Base-by-base conservation (phyloP, 2,888 invertebrate genomes). In the Craniophora ligustri region DNA sequence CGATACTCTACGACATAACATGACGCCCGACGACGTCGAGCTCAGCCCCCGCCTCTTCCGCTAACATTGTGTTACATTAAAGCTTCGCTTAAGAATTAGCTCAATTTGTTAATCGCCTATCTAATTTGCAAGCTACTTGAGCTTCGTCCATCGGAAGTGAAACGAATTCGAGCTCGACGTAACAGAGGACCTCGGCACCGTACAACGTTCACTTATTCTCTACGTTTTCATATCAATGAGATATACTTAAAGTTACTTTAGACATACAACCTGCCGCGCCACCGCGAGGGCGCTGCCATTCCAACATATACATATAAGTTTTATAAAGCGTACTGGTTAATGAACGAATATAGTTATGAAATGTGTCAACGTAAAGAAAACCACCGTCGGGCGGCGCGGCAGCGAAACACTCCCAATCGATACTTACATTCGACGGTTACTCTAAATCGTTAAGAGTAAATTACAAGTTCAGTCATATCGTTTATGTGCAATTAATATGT, bases 101-200 rank as follows among this genome's bases (percentile, higher is more conserved):
- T 87, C 87, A 92, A 92, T 92, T 92, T 91, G 89, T 92, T 92
- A 91, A 88, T 89, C 87, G 88, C 91, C 92, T 92, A 92, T 92
- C 92, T 92, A 92, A 90, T 79, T 84, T 82, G 87, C 86, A 85
- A 87, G 88, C 89, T 87, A 87, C 82, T 84, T 81, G 88, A 87
- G 87, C 86, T 76, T 75, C 78, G 77, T 73, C 76, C 79, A 79
- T 76, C 75, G 75, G 79, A 79, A 68, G 78, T 79, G 76, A 75
- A 76, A 77, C 78, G 78, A 78, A 77, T 72, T 69, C 82, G 83
- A 84, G 78, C 87, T 81, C 86, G 85, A 78, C 86, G 86, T 76
- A 81, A 68, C 72, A 59, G 78, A 79, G 77, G 86, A 86, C 85
- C 89, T 86, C 88, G 86, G 75, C 87, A 87, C 89, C 88, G 88